Percentiles rank a stretch among this genome's conserved stretches.
Evolutionary conservation across 2,797 vertebrate genomes (phyloP).

Genomic region (Pseudomugil gertrudae): DNA sequence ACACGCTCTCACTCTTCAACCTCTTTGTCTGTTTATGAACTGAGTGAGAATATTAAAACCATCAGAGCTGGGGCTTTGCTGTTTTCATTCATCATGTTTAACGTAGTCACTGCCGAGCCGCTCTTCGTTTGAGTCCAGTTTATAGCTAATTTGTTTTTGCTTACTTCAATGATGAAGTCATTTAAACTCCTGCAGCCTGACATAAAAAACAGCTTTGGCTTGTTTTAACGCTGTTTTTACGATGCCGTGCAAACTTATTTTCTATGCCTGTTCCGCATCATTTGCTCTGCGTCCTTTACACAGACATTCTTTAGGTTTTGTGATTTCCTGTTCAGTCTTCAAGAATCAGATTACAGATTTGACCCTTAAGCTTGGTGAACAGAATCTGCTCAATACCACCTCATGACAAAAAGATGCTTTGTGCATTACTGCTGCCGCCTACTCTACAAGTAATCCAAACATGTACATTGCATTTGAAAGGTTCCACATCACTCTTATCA

Average conservation of each 20-base stretch:
- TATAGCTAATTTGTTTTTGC: slow-evolving; percentile 54
- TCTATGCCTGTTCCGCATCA: slow-evolving; percentile 10
- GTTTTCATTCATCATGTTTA: slow-evolving; percentile 47
- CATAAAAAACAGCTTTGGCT: slow-evolving; percentile 41
- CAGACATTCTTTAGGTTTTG: slow-evolving; percentile 11
- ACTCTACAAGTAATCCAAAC: slow-evolving; percentile 26
- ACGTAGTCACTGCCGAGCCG: slow-evolving; percentile 34
- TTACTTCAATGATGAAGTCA: slow-evolving; percentile 39
- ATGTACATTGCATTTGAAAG: slow-evolving; percentile 22
- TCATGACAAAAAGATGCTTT: slow-evolving; percentile 45
- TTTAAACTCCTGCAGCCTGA: slow-evolving; percentile 30
- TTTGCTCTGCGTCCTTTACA: slow-evolving; percentile 23
- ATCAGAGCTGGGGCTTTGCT: slow-evolving; percentile 35
- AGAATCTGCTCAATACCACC: slow-evolving; percentile 36
- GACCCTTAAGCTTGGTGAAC: slow-evolving; percentile 23
- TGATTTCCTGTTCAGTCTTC: slow-evolving; percentile 25
- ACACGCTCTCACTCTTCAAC: not conserved
- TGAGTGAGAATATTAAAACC: slow-evolving; percentile 40
- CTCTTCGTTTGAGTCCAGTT: slow-evolving; percentile 37
- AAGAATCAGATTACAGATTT: slow-evolving; percentile 21
- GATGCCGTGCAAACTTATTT: slow-evolving; percentile 27
- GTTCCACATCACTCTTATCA: slow-evolving; percentile 48
- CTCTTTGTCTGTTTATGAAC: slow-evolving; percentile 23
- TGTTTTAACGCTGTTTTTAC: slow-evolving; percentile 36
- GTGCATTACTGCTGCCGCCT: slow-evolving; percentile 9